Evolutionary conservation across 2,888 invertebrate species (phyloP).

Genomic region (Tetragnatha montana): DNA sequence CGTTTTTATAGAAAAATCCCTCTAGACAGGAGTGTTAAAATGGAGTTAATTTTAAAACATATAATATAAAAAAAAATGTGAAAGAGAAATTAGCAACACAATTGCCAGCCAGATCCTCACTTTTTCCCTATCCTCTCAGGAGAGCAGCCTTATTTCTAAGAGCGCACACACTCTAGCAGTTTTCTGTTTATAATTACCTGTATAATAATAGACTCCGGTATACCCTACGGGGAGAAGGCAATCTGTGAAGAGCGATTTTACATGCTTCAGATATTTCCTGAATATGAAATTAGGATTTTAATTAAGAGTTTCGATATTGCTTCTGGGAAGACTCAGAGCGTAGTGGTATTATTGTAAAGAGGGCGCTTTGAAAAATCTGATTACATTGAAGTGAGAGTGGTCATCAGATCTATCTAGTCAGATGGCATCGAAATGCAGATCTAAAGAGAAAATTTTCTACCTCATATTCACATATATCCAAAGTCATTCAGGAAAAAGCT

Average conservation of each 20-base stretch:
- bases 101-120: neutral
- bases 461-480: no score
- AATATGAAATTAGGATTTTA: conserved; percentile 38
- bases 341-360: no score
- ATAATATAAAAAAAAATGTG: neutral
- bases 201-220: neutral
- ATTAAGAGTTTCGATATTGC: conserved; percentile 3
- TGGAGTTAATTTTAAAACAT: neutral
- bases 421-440: no score
- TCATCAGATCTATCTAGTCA: no score
- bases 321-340: neutral
- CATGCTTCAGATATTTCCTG: conserved; percentile 14
- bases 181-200: conserved; percentile 12
- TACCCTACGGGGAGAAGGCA: neutral
- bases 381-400: no score
- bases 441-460: no score
- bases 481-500: no score
- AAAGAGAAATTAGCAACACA: neutral
- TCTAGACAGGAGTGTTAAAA: no score
- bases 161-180: neutral
- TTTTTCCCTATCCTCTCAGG: neutral
- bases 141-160: no score
- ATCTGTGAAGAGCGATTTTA: neutral
- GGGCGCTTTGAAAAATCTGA: no score
- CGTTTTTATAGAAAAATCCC: no score